A percentile compares a stretch with the other conserved stretches of the same genome.
phyloP scores from a whole-genome alignment of 2,113 vertebrate genomes.

The Cephalophus harveyi region DNA sequence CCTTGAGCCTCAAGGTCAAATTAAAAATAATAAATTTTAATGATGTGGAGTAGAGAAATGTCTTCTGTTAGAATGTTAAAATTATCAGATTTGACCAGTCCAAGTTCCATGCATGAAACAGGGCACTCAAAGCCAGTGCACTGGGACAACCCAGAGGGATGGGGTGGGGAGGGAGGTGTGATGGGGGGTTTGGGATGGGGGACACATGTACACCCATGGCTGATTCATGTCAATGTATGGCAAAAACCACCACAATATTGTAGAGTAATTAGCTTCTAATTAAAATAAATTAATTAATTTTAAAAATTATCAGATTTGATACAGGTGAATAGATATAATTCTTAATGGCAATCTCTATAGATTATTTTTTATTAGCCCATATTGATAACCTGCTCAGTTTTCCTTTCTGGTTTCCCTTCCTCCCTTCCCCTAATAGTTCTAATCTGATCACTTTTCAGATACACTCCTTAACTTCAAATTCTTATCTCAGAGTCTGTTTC shows the following conservation, averaged over 20 bases:
- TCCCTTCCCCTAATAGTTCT: background rate
- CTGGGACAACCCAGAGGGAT: background rate
- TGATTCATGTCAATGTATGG: background rate
- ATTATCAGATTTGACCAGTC: background rate
- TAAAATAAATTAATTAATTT: background rate
- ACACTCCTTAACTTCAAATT: background rate
- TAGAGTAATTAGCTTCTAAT: background rate
- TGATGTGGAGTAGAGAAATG: background rate
- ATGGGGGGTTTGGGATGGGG: background rate
- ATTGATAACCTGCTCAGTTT: background rate
- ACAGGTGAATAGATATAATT: background rate
- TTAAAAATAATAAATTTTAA: constrained; percentile 22
- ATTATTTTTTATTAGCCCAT: background rate
- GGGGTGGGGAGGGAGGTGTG: background rate
- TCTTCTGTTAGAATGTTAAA: background rate
- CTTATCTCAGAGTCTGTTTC: background rate
- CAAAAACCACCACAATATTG: background rate
- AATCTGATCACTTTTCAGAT: background rate
- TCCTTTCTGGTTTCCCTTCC: background rate
- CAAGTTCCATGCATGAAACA: background rate
- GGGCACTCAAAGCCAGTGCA: background rate
- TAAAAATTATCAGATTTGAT: background rate
- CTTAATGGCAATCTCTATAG: background rate
- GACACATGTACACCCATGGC: background rate
- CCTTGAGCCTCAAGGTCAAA: background rate